Conservation (phyloP, 2,113 vertebrate species). For the Rhea americana region DNA sequence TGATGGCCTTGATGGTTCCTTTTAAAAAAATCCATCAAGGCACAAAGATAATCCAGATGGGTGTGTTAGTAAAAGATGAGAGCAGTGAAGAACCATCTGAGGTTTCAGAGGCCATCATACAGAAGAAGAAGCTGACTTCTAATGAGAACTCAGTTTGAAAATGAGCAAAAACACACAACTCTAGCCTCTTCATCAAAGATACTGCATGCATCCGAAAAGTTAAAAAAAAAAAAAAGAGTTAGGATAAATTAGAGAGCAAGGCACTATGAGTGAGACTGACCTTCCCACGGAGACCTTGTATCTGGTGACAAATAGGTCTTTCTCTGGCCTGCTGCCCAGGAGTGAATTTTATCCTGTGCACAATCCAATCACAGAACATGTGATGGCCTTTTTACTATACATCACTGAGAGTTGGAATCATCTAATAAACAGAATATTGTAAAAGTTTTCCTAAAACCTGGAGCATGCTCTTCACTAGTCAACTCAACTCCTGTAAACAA, state of each 20-base stretch:
- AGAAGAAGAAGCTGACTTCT: slow-evolving; percentile 13
- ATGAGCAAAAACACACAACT: slow-evolving; percentile 9
- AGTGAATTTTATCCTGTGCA: background rate
- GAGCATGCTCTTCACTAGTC: too few relatives aligned
- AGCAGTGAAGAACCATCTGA: slow-evolving; percentile 14
- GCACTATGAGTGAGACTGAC: background rate
- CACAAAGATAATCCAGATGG: slow-evolving; percentile 18
- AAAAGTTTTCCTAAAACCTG: background rate
- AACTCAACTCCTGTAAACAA: background rate
- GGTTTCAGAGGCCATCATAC: slow-evolving; percentile 10
- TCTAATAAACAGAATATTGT: rapidly evolving
- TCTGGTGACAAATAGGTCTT: background rate
- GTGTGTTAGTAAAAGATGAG: background rate
- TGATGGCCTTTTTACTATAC: background rate
- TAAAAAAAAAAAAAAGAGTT: background rate
- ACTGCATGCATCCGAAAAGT: rapidly evolving
- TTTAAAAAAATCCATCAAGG: slow-evolving; percentile 3
- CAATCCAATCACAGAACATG: background rate
- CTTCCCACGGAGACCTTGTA: background rate
- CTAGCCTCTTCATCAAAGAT: background rate
- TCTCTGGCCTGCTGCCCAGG: background rate
- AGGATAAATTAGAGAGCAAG: background rate
- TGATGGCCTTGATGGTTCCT: slow-evolving; percentile 49
- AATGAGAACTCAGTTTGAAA: background rate
- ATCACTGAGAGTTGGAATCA: background rate